These are phyloP conservation scores for Muricea muricata DNA, from an alignment of 92 coral and sea anemone species.

Conservation along the genomic window DNA sequence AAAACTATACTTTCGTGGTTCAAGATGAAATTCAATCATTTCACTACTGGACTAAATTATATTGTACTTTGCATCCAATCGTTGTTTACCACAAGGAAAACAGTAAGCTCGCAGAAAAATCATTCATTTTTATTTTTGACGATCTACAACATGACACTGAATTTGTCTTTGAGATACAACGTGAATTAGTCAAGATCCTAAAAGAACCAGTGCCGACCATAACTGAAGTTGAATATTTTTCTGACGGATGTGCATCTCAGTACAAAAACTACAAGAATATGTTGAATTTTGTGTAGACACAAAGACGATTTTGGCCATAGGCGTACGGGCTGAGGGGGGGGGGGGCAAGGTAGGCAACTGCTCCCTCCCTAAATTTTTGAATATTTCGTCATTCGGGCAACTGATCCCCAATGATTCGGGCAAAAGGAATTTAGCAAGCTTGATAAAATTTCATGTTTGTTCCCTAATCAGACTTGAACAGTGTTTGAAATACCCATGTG, in stretches of 20 bases:
- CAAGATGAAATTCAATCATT: neutral
- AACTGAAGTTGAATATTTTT: constrained; percentile 22
- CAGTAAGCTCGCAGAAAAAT: neutral
- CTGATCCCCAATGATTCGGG: too few relatives aligned
- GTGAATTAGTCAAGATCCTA: constrained; percentile 3
- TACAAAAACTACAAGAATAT: constrained; percentile 44
- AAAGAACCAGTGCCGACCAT: constrained; percentile 34
- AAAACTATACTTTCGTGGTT: neutral
- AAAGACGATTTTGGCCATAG: too few relatives aligned
- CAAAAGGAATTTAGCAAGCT: too few relatives aligned
- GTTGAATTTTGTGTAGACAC: constrained; percentile 11
- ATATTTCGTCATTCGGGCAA: too few relatives aligned
- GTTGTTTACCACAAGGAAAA: neutral
- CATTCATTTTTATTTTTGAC: neutral
- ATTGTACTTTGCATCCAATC: neutral
- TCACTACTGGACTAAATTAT: neutral
- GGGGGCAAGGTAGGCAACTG: too few relatives aligned
- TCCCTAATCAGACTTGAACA: too few relatives aligned
- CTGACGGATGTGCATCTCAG: constrained; percentile 40
- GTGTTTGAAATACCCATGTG: too few relatives aligned
- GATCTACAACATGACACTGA: constrained; percentile 24
- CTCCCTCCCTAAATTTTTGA: too few relatives aligned
- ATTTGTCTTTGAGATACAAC: constrained; percentile 6
- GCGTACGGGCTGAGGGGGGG: too few relatives aligned
- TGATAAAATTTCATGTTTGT: too few relatives aligned